These are phyloP conservation scores for Hozukius guyotensis DNA, from an alignment of 2,797 vertebrate species.

Conservation along the genomic window DNA sequence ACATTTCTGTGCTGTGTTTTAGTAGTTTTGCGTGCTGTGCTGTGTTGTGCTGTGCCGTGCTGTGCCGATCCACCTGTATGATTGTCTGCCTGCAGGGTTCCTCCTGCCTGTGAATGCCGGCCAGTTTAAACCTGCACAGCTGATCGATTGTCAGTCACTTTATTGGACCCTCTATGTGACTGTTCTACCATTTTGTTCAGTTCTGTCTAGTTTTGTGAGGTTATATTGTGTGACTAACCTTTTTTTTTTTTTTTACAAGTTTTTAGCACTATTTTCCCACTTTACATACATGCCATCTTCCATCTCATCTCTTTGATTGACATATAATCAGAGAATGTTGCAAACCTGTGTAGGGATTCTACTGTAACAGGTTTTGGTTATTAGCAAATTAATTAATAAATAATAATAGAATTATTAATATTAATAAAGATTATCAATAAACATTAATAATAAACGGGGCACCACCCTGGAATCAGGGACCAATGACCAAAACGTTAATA, in stretches of 20 bases:
- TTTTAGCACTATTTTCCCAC: not conserved
- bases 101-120: not conserved
- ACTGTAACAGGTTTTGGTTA: no score
- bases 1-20: not conserved
- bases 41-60: not conserved
- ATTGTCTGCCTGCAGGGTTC: not conserved
- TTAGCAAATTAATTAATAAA: no score
- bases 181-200: not conserved
- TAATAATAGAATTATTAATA: no score
- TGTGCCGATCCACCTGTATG: not conserved
- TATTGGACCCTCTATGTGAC: not conserved
- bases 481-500: no score
- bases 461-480: no score
- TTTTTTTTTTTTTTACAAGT: not conserved
- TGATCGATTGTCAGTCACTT: not conserved
- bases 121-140: not conserved
- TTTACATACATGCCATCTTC: not conserved
- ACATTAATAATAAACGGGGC: no score
- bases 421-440: no score
- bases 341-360: no score
- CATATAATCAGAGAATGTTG: not conserved
- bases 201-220: not conserved
- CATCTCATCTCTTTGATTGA: not conserved
- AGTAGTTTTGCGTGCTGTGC: not conserved
- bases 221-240: not conserved